Evolutionary conservation across 2,797 vertebrate species (phyloP).

Genomic region (Phrynocephalus forsythii): DNA sequence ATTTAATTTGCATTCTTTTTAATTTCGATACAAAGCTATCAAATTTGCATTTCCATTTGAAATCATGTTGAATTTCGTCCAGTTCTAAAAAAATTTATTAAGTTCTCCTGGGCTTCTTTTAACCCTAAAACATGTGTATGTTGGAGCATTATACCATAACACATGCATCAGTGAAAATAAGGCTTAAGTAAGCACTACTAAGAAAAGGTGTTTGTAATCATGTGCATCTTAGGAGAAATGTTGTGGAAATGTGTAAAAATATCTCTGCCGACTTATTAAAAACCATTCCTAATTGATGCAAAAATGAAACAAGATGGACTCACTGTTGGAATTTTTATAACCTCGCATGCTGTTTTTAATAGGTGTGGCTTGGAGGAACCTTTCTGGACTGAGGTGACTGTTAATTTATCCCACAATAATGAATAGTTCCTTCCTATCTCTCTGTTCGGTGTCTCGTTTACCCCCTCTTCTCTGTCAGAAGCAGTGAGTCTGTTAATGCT

Average conservation of each 20-base stretch:
- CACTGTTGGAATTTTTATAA: no score
- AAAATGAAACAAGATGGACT: background rate
- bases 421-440: no score
- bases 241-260: background rate
- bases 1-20: background rate
- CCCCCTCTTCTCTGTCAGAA: no score
- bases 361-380: no score
- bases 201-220: background rate
- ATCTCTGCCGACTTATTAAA: background rate
- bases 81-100: background rate
- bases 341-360: no score
- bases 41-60: background rate
- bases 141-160: no score
- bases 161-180: background rate
- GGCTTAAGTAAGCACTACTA: background rate
- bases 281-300: background rate
- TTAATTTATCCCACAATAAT: no score
- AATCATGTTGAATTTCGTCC: background rate
- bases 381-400: no score
- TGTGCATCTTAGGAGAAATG: no score
- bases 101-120: background rate
- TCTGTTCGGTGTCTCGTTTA: no score
- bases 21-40: background rate
- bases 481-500: no score
- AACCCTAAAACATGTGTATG: background rate